Evolutionary conservation across 2,888 invertebrate genomes (phyloP), one percentile per base, ranked within the genome.

Genomic region (Torymus auratus): DNA sequence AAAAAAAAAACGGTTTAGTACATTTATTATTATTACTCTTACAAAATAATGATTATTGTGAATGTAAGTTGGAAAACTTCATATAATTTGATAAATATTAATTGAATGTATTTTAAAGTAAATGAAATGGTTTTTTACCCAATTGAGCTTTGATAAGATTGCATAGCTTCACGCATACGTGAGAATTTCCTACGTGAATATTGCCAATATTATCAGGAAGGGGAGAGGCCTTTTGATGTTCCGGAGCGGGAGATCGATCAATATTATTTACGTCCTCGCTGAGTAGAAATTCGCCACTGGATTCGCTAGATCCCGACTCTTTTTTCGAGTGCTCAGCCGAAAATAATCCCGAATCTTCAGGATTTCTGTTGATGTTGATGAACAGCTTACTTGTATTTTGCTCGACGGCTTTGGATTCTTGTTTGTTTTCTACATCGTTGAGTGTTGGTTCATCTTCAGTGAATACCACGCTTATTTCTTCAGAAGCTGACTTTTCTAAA

Each of bases 61-160:
- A 41, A 41, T 41, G 41, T 41, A 41, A 7, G 41, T 1, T 7
- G 41, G 41, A 5, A 41, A 7, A 41, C 7, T 41, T 41, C 7
- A 15, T 56, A 56, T 50, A 64, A 50, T 61, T 61, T 41, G 1
- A 41, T 41, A 41, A 56, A 50, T 23, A n/a, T 20, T 12, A 17
- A 64, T 41, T 41, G 7, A 15, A 58, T 71, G 17, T 72, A 28
- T 50, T n/a, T 13, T 23, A 28, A 65, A 74, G 28, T 72, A 11
- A 7, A 62, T 53, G 14, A 15, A 61, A 28, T 50, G 52, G 17
- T 52, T 60, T 23, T 14, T 77, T 78, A 82, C 82, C 82, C 84
- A 97, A 92, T 85, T 96, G 96, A 60, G 94, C 93, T 91, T 96
- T 96, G 72, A 97, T 94, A 83, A 96, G 93, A 0, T 95, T 94